Base-by-base conservation (phyloP, 2,113 vertebrate species). In the Caranx ignobilis region DNA sequence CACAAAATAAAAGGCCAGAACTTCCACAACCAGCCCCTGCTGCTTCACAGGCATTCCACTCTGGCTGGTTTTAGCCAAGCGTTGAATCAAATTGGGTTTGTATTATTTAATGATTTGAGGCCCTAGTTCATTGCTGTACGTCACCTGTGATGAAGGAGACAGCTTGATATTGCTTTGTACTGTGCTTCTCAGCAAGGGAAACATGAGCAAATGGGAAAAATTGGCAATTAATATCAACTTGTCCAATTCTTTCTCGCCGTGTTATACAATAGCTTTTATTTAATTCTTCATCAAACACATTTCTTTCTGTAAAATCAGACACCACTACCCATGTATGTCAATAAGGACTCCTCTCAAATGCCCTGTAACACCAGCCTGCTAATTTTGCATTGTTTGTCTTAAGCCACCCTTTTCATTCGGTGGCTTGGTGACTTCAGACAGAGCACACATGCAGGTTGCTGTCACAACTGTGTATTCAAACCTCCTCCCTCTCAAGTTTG, bases 371-470 rank as follows among this genome's bases (percentile, higher is more conserved):
- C 64, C 64, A 6, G 10, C 32, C 21, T 21, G 21, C 78, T 72
- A 50, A 78, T 79, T 61, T 81, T 45, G 66, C 21, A 16, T 67
- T 39, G 16, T 61, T 21, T 62, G 75, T 60, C 83, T 41, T 87
- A 89, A 92, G 91, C 92, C 73, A 6, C 32, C 68, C 82, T 79
- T 75, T 91, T 91, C 73, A 78, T 32, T 64, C 13, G 2, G 48
- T 10, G 64, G 82, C 77, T 89, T 90, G 75, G 79, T 32, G 37
- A 70, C 67, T 68, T 83, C 54, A 37, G 50, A 31, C 35, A 47
- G 57, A 71, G 43, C 11, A 39, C 56, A 70, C 59, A 76, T 48
- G 63, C 61, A 37, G 68, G 57, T 34, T 5, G 5, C 19, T 57
- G 50, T 47, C 59, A 67, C n/a, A 7, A 45, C 32, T 72, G 64